These are phyloP conservation scores for Pediacus dermestoides DNA, from an alignment of 2,888 invertebrate species.

Conservation along the genomic window DNA sequence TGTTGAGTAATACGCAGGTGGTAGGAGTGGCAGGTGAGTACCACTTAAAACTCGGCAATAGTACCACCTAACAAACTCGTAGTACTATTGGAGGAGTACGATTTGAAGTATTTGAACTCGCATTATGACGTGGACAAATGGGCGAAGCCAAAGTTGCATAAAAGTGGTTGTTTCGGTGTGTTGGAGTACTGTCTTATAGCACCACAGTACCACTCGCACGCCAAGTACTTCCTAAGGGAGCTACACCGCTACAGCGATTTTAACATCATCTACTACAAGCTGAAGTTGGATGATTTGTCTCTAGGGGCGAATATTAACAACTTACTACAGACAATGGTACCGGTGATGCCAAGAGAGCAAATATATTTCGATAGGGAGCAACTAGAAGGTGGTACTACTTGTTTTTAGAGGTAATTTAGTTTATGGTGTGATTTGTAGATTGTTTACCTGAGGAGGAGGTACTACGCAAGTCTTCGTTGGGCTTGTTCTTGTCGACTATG, in stretches of 20 bases:
- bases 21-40: slow-evolving; percentile 38
- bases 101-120: slow-evolving; percentile 41
- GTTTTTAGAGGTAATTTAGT: too few relatives aligned
- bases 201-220: slow-evolving; percentile 58
- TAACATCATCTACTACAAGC: slow-evolving; percentile 55
- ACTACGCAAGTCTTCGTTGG: too few relatives aligned
- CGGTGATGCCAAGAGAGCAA: slow-evolving; percentile 32
- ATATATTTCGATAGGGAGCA: slow-evolving; percentile 34
- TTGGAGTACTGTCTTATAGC: slow-evolving; percentile 54
- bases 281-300: slow-evolving; percentile 47
- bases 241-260: slow-evolving; percentile 56
- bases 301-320: slow-evolving; percentile 33
- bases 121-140: slow-evolving; percentile 48
- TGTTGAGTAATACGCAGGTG: slow-evolving; percentile 31
- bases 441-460: too few relatives aligned
- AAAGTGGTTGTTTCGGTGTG: slow-evolving; percentile 44
- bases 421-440: too few relatives aligned
- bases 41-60: too few relatives aligned
- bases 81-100: slow-evolving; percentile 40
- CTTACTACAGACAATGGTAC: slow-evolving; percentile 33
- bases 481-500: too few relatives aligned
- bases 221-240: slow-evolving; percentile 60
- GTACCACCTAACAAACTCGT: too few relatives aligned
- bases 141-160: slow-evolving; percentile 37
- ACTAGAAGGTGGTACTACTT: too few relatives aligned